Evolutionary conservation across 2,797 vertebrate genomes (phyloP), one percentile per base, ranked within the genome.

Genomic region (Scyliorhinus canicula): DNA sequence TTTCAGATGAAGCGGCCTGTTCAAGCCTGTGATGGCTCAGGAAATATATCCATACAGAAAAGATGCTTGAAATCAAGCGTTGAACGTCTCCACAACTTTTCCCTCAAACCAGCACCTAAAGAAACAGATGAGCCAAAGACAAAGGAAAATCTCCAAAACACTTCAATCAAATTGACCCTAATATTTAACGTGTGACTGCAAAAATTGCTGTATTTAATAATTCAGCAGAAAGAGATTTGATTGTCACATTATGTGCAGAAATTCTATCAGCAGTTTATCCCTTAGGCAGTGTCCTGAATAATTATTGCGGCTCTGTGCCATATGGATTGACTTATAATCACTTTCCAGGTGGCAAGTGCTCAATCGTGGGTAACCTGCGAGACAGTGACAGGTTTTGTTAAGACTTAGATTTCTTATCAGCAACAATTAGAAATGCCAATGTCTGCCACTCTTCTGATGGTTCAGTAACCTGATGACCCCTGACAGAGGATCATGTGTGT

Each of bases 241-340:
- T 63, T 91, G 88, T n/a, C 60, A 91, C 88, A 65, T 65, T 65
- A 63, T 44, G 88, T 65, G 79, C n/a, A 91, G 60, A 65, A 26
- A 65, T 44, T 91, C n/a, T 91, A 91, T 26, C 88, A 44, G 88
- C 60, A 91, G 60, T 26, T 65, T 65, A 44, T 65, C 60, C 85
- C n/a, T 91, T 1, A 65, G 88, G 88, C 88, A 91, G 60, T 24
- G 57, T 65, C 57, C n/a, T 65, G 88, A 91, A 91, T 65, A 91
- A 65, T 90, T 91, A 65, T 63, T 40, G 40, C 8, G 14, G 12
- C 52, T 57, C 85, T 88, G 52, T 88, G 24, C 60, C 88, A 91
- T 91, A 28, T 65, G 60, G 8, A 91, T 65, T 91, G 60, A 65
- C 40, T 91, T 91, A 91, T 91, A 91, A 91, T 91, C 88, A 63